phyloP scores from a whole-genome alignment of 2,888 invertebrate genomes.

The Euzetes globulus region DNA sequence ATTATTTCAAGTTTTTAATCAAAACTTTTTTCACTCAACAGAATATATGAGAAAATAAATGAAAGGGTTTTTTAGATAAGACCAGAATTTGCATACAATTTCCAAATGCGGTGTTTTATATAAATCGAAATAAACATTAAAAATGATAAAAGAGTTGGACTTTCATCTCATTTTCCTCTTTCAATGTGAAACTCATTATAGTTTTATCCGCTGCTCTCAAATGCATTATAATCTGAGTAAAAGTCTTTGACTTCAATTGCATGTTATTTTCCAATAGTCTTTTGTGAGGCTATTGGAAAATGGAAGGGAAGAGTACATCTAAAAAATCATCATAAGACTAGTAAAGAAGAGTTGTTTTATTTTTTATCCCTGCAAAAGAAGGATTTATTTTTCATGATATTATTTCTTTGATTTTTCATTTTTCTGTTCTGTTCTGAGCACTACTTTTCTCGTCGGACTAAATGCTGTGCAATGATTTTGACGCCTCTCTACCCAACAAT shows the following conservation, averaged over 20 bases:
- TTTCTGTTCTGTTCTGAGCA: background rate
- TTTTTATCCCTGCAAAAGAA: background rate
- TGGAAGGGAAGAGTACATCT: background rate
- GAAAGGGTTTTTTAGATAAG: background rate
- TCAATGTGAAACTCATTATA: background rate
- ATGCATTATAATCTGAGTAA: background rate
- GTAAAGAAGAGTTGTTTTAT: background rate
- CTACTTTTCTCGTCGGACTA: background rate
- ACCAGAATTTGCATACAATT: background rate
- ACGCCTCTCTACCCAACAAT: slow-evolving; percentile 21
- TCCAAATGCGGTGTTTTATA: background rate
- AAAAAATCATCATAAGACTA: background rate
- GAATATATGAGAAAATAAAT: background rate
- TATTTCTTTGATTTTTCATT: background rate
- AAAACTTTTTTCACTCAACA: background rate
- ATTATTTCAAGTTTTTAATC: background rate
- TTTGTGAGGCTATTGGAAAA: background rate
- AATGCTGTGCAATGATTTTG: background rate
- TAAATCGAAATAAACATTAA: background rate
- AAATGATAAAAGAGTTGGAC: background rate
- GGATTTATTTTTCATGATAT: slow-evolving; percentile 23
- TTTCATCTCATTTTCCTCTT: background rate
- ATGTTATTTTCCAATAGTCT: background rate
- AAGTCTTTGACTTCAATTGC: background rate
- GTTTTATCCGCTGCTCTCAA: background rate